Conservation (phyloP, 2,113 vertebrate genomes). For the Cynoglossus semilaevis region DNA sequence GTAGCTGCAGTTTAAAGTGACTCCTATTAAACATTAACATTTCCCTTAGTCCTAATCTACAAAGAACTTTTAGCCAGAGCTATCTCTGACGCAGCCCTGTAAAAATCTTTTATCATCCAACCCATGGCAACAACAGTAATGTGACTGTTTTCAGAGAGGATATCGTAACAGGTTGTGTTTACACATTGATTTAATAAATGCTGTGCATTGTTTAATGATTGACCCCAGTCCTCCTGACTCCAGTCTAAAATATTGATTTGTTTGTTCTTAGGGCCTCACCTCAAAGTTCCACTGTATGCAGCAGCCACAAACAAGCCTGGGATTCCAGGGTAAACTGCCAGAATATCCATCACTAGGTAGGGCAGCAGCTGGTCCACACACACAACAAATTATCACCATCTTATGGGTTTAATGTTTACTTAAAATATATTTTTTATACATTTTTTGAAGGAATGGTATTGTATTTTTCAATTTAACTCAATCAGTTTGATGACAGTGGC, state of each 20-base stretch:
- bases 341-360: conserved; percentile 92
- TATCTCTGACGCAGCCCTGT: no score
- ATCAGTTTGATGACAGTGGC: not conserved
- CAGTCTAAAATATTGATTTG: not conserved
- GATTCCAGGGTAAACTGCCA: conserved; percentile 84
- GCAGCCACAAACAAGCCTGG: conserved; percentile 96
- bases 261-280: conserved; percentile 74
- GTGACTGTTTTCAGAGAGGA: no score
- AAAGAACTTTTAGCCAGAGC: no score
- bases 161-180: not conserved
- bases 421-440: not conserved
- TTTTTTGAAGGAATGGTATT: no score
- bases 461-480: no score
- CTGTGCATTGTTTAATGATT: conserved; percentile 1
- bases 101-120: no score
- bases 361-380: conserved; percentile 84
- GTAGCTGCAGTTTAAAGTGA: no score
- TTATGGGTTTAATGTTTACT: not conserved
- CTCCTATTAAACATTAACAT: no score
- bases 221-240: not conserved
- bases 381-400: not conserved
- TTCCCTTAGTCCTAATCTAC: no score
- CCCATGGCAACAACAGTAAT: no score
- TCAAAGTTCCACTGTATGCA: conserved; percentile 94
- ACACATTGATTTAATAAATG: not conserved